Conservation (phyloP, 2,888 invertebrate genomes). For the Podabrus alpinus region DNA sequence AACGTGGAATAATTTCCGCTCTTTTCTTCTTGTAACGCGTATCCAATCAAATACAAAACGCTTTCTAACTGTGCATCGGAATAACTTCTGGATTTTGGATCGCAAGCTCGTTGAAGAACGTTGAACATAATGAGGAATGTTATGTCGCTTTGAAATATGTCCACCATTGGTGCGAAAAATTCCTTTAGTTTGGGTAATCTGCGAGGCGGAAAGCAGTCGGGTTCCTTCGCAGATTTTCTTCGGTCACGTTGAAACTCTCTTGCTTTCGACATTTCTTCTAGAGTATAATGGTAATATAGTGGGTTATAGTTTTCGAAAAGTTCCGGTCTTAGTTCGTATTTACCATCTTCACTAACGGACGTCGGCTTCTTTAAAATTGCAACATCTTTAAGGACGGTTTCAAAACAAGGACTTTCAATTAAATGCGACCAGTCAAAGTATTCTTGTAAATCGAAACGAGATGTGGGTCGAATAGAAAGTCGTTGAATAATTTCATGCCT, state of each 20-base stretch:
- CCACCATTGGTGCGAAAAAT: conserved; percentile 79
- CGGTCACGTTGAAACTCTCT: conserved; percentile 89
- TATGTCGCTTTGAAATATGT: conserved; percentile 86
- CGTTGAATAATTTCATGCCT: conserved; percentile 96
- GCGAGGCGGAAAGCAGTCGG: conserved; percentile 92
- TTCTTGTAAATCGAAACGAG: conserved; percentile 92
- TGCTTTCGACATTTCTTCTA: conserved; percentile 86
- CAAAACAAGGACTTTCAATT: conserved; percentile 80
- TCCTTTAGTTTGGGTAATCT: conserved; percentile 75
- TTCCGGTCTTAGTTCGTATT: conserved; percentile 87
- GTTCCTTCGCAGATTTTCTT: conserved; percentile 73
- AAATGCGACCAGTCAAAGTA: conserved; percentile 84
- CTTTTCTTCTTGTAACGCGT: too few relatives aligned
- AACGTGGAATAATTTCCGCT: too few relatives aligned
- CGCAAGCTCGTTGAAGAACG: conserved; percentile 75
- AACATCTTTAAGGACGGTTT: conserved; percentile 84
- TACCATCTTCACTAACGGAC: conserved; percentile 75
- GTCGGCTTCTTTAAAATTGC: conserved; percentile 87
- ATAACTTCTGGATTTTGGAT: conserved; percentile 76
- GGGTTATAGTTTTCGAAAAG: conserved; percentile 88
- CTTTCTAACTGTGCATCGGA: conserved; percentile 92
- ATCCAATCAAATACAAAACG: conserved; percentile 85
- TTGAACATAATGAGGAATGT: conserved; percentile 82
- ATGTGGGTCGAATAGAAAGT: conserved; percentile 90
- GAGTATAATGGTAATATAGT: conserved; percentile 96